Base-by-base conservation (phyloP, 2,113 vertebrate species). In the Morone saxatilis region DNA sequence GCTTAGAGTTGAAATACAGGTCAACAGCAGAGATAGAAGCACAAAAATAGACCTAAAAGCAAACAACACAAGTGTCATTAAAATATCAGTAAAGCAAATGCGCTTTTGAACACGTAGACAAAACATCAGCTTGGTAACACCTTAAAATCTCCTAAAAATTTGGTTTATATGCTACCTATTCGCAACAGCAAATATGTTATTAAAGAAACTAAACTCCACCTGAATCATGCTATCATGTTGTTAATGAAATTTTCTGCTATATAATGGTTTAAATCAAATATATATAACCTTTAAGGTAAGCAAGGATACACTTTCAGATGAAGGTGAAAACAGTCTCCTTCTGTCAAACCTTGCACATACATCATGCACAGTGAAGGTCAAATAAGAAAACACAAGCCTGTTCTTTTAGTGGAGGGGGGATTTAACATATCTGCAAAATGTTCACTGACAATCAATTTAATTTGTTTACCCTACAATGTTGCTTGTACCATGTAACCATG, bases 1-100 rank as follows among this genome's bases (percentile, higher is more conserved):
- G 10, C 9, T 71, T 19, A 19, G 48, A 54, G 10, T 6, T 51
- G 36, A 71, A 54, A 38, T 3, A 11, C 51, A 43, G 43, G 59
- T 40, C 17, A 20, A 2, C 4, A 63, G 11, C 73, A 65, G 66
- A 38, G 25, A 59, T 1, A 53, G 22, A 69, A 9, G 16, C 51
- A 31, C n/a, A 50, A 38, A 71, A 59, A 22, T 3, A 50, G 43
- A 76, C 54, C 59, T 75, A 2, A 61, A 53, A 76, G 53, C 59
- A 70, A 70, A 54, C 38, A 51, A 14, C 12, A 68, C 1, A 16
- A n/a, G 43, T 48, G 40, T 22, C 31, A 57, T 54, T 54, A 47
- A 31, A 48, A 63, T 38, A 71, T 41, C 57, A 63, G n/a, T 31
- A 31, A 31, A 31, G 31, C 31, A 3, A 31, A 31, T 31, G 31